Conservation (phyloP, 2,888 invertebrate genomes). For the Dermolepida albohirtum region DNA sequence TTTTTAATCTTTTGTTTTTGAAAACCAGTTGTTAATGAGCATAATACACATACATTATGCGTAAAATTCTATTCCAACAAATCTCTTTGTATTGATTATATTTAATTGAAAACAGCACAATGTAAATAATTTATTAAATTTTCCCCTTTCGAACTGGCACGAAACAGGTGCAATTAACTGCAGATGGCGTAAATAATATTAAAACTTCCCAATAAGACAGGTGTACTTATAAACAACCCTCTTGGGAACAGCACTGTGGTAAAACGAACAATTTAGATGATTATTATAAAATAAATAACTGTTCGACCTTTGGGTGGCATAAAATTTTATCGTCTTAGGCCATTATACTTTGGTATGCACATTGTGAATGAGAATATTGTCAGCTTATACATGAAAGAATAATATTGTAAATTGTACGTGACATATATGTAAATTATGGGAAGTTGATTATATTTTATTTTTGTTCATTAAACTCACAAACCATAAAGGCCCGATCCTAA, state of each 20-base stretch:
- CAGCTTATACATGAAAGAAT: slow-evolving; percentile 10
- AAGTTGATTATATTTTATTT: slow-evolving; percentile 15
- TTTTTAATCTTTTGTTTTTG: no score
- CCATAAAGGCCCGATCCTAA: slow-evolving; percentile 32
- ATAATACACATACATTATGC: no score
- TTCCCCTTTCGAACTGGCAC: neutral
- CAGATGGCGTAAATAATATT: neutral
- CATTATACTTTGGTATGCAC: neutral
- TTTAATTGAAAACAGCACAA: no score
- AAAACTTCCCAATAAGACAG: slow-evolving; percentile 7
- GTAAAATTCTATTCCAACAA: no score
- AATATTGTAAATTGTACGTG: slow-evolving; percentile 7
- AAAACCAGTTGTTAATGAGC: no score
- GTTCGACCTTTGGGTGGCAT: neutral
- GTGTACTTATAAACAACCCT: slow-evolving; percentile 12
- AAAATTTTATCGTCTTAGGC: no score
- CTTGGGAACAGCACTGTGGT: neutral
- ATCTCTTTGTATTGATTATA: no score
- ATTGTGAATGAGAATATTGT: slow-evolving; percentile 1
- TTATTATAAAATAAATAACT: neutral
- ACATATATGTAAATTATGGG: slow-evolving; percentile 13
- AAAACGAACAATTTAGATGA: neutral
- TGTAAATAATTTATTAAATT: slow-evolving; percentile 11
- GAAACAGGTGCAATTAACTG: slow-evolving; percentile 2
- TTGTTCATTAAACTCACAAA: slow-evolving; percentile 20